Base-by-base conservation (phyloP, 2,888 invertebrate genomes). In the Eremobia ochroleuca region DNA sequence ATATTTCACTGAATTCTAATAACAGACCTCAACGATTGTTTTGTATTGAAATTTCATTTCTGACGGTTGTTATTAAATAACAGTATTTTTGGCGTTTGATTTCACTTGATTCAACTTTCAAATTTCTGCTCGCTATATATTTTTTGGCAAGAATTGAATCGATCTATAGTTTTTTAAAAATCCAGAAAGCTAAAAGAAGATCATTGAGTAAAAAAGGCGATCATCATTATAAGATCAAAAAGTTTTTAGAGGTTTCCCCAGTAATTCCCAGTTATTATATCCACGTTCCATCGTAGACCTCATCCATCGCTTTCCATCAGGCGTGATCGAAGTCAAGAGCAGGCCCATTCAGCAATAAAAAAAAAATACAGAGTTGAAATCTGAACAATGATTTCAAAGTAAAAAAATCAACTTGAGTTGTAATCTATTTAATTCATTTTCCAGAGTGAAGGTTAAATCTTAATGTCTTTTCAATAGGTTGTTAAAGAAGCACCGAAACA, bases 1-100 rank as follows among this genome's bases (percentile, higher is more conserved):
- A 46, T 52, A 76, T 81, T 76, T 73, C 73, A 70, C 25, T 76
- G 72, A 78, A 78, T 70, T 72, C 61, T 82, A 69, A 46, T 69
- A 74, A 46, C 15, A 61, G 13, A 37, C 55, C 15, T 74, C n/a
- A 28, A 52, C 4, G 4, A 18, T 37, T 72, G 46, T 72, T 55
- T 77, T 64, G 37, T 64, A 9, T 69, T 73, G 21, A n/a, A 34
- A 55, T 34, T 31, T 11, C 0, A 40, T 49, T 59, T 64, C 34
- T 31, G 25, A 28, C 4, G 9, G 5, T 31, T 67, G n/a, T 40
- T 69, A 18, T 49, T 61, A 62, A n/a, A 40, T 31, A 34, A 40
- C 25, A 13, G 18, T 31, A 43, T 43, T 67, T 52, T 66, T 67
- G 34, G 1, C 18, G 34, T 13, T 64, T 18, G 2, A 25, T 2